Evolutionary conservation across 2,113 vertebrate genomes (phyloP), one percentile per base, ranked within the genome.

Genomic region (Glareola pratincola): DNA sequence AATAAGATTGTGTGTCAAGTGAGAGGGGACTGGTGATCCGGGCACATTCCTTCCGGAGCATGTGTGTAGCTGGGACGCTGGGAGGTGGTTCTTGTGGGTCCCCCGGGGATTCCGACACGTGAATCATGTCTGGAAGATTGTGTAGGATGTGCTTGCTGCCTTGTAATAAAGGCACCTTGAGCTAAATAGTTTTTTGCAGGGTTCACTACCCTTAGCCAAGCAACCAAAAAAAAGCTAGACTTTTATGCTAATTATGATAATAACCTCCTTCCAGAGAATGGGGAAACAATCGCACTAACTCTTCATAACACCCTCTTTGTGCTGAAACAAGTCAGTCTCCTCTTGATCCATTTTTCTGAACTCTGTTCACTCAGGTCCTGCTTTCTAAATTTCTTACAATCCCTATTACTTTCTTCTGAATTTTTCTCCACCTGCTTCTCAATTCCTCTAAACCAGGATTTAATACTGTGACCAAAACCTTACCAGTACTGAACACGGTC

Each of bases 1-100:
- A 39, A 69, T 6, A 32, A 16, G 15, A 41, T 22, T 2, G 1
- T 39, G 22, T 57, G 22, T 19, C 12, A 37, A 57, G 37, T 11
- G 51, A 60, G 18, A 34, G n/a, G 37, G 43, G 26, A 64, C 4
- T 0, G 0, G 37, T n/a, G 26, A 21, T n/a, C 10, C 9, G 10
- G 41, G 9, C 41, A 34, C 23, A 18, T 50, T 29, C 10, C 22
- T 67, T 74, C 22, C 4, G 9, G 73, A 73, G 53, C 4, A 3
- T 2, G 9, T 23, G 16, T 26, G 37, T 56, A 68, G 60, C n/a
- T 56, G 2, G 5, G 66, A 16, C 3, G 16, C 43, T 45, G 54
- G 24, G 8, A 39, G 37, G 6, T 47, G 37, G 11, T 9, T 74
- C 29, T 30, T 57, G n/a, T 41, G 54, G 10, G 24, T 69, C 32